Conservation (phyloP, 2,113 vertebrate genomes). For the Clarias macrocephalus region DNA sequence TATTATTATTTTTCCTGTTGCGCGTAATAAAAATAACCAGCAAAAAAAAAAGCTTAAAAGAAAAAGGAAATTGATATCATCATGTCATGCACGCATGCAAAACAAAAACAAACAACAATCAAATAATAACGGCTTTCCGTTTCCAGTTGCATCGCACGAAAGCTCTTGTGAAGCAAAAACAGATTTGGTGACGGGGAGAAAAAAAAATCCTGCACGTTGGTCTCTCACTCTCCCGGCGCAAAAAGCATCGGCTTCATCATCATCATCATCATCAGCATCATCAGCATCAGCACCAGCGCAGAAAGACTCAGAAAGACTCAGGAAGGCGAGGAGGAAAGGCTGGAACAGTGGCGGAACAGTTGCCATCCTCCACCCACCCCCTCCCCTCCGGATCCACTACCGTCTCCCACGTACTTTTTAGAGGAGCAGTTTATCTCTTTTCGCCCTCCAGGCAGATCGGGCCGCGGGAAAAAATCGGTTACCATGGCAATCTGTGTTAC, state of each 20-base stretch:
- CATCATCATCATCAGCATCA: not conserved
- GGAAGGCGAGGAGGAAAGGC: not conserved
- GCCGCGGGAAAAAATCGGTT: slow-evolving; percentile 67
- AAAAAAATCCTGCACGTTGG: not conserved
- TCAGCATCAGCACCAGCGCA: not conserved
- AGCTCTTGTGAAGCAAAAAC: not conserved
- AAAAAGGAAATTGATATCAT: not conserved
- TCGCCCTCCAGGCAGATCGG: slow-evolving; percentile 56
- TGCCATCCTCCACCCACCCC: slow-evolving; percentile 35
- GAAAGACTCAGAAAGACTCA: slow-evolving; percentile 22
- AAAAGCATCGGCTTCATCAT: not conserved
- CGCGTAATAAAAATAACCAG: not conserved
- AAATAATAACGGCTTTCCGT: not conserved
- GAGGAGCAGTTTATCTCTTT: slow-evolving; percentile 49
- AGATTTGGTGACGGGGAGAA: too few relatives aligned
- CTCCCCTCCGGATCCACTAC: slow-evolving; percentile 44
- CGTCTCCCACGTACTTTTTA: slow-evolving; percentile 53
- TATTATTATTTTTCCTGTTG: too few relatives aligned
- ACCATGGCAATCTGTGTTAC: slow-evolving; percentile 71
- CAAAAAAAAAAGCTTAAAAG: not conserved
- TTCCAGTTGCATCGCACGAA: not conserved
- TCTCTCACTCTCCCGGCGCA: not conserved
- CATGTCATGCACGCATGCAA: not conserved
- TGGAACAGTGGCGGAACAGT: slow-evolving; percentile 22
- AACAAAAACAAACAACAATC: too few relatives aligned